Evolutionary conservation across 2,888 invertebrate species (phyloP), one percentile per base, ranked within the genome.

Genomic region (Cephonodes hylas): DNA sequence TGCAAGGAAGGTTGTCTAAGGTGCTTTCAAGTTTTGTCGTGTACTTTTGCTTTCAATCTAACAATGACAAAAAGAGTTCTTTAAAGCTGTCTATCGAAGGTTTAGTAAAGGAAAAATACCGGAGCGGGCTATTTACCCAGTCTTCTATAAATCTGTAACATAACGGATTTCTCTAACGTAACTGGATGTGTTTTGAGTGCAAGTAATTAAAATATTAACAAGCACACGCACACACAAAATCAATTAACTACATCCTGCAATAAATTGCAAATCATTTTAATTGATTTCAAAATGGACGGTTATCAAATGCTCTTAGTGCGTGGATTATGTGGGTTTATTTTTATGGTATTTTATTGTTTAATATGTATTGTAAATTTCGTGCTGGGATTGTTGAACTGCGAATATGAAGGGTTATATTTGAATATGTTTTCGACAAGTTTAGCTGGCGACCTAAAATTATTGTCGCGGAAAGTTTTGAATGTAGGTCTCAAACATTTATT

Each of bases 221-320:
- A 15, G 44, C 45, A 38, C 58, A 62, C n/a, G 58, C 46, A 45
- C 57, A 62, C 25, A 56, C 18, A 58, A 62, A 42, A 58, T 61
- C 61, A 61, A 61, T 61, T 58, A 62, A 62, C 34, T n/a, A 25
- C 46, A 62, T 62, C 61, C 61, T 58, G 61, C 15, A 62, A 58
- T 62, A 61, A 61, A 61, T 61, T 57, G 44, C 34, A 22, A 45
- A 45, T 15, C 48, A 46, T 46, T 44, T 61, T 45, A 61, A 61
- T 61, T 57, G 45, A 45, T 42, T 48, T 44, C 27, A 59, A 34
- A n/a, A 46, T 46, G 22, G 23, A 38, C 25, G 48, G 38, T 53
- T 53, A 31, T 53, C 53, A 31, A 53, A 31, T 27, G 18, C 27
- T 53, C 23, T 46, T 53, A 53, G 53, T 27, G 45, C 45, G n/a